phyloP scores from a whole-genome alignment of 2,888 invertebrate genomes.

The Hydrotaea diabolus region DNA sequence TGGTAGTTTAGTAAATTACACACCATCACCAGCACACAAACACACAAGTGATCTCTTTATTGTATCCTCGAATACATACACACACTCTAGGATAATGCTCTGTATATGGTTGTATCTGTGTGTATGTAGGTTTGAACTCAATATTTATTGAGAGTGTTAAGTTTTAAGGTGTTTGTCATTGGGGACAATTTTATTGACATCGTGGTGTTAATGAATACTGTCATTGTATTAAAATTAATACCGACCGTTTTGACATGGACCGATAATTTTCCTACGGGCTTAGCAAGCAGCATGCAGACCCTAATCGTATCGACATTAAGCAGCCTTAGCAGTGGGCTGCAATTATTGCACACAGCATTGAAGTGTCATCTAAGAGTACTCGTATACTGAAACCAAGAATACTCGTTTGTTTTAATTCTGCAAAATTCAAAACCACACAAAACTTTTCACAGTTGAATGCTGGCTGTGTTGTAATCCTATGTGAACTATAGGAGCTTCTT shows the following conservation, averaged over 20 bases:
- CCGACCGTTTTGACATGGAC: conserved; percentile 2
- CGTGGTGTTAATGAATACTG: conserved; percentile 45
- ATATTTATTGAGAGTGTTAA: conserved; percentile 36
- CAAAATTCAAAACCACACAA: not conserved
- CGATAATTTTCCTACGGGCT: conserved; percentile 4
- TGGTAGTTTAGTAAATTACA: conserved; percentile 35
- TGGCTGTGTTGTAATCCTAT: no score
- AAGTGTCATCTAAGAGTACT: not conserved
- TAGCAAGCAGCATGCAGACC: not conserved
- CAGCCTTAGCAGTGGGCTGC: not conserved
- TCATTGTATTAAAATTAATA: conserved; percentile 52
- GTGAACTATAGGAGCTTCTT: not conserved
- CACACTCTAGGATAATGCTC: not conserved
- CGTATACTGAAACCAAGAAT: conserved; percentile 10
- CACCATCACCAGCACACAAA: conserved; percentile 1
- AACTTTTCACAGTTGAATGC: not conserved
- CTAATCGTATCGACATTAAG: not conserved
- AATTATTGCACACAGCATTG: not conserved
- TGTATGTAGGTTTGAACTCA: not conserved
- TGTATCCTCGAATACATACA: not conserved
- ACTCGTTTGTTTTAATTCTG: not conserved
- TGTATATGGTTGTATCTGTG: not conserved
- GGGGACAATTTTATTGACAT: conserved; percentile 33
- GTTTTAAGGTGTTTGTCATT: conserved; percentile 14
- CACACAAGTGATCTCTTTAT: conserved; percentile 33